Percentiles rank a stretch among this genome's conserved stretches.
These are phyloP conservation scores for Crotalus viridis DNA, from an alignment of 2,113 vertebrate species.

Conservation along the genomic window DNA sequence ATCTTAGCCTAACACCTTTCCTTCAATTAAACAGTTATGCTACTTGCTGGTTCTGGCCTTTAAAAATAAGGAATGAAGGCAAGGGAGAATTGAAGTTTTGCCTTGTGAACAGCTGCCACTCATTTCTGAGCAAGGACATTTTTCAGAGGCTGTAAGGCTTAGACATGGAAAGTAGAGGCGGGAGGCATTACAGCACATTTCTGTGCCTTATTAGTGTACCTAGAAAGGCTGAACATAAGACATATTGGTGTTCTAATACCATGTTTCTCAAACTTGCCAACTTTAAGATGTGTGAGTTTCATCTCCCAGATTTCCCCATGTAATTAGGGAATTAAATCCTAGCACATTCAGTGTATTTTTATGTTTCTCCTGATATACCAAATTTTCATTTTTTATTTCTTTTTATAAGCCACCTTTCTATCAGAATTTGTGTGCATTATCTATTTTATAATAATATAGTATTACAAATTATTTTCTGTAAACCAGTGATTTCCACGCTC, in stretches of 20 bases:
- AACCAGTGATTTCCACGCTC: not conserved
- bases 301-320: not conserved
- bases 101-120: not conserved
- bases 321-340: not conserved
- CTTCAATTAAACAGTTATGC: not conserved
- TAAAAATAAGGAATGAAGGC: not conserved
- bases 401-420: not conserved
- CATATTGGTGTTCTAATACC: not conserved
- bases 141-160: not conserved
- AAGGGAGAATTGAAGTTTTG: not conserved
- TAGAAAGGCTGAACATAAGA: not conserved
- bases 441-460: not conserved
- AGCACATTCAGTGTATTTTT: not conserved
- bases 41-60: not conserved
- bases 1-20: not conserved
- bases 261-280: not conserved
- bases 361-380: not conserved
- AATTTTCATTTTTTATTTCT: not conserved
- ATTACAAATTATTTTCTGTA: not conserved
- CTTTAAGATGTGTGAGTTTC: not conserved
- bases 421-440: not conserved
- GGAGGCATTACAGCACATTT: not conserved
- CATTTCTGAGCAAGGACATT: not conserved
- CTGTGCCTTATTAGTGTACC: not conserved
- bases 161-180: not conserved